Conservation (phyloP, 2,797 vertebrate species). For the Hydrophis major region DNA sequence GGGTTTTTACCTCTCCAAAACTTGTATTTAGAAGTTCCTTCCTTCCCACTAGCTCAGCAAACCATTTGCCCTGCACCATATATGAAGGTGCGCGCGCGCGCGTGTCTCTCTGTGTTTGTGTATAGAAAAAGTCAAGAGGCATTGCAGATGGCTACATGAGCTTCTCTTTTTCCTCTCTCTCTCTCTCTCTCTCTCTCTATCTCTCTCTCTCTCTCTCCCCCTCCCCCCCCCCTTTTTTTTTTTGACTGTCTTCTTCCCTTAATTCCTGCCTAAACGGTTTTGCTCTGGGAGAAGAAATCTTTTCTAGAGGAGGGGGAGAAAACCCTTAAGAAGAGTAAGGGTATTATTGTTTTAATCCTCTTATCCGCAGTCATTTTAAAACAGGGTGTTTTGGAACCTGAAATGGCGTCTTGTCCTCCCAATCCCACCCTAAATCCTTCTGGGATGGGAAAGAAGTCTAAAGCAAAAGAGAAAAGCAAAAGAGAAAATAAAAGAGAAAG, state of each 20-base stretch:
- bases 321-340: slow-evolving; percentile 91
- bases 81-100: not conserved
- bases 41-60: not conserved
- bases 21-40: not conserved
- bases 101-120: not conserved
- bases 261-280: slow-evolving; percentile 99
- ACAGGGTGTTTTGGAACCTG: slow-evolving; percentile 90
- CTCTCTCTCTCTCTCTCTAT: no score
- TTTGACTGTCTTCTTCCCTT: slow-evolving; percentile 89
- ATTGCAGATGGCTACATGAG: slow-evolving; percentile 32
- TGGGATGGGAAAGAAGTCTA: slow-evolving; percentile 81
- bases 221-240: not conserved
- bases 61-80: not conserved
- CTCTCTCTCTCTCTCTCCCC: no score
- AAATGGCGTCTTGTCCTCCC: slow-evolving; percentile 89
- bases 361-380: slow-evolving; percentile 97
- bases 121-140: not conserved
- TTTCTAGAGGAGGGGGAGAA: slow-evolving; percentile 80
- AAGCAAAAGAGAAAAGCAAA: slow-evolving; percentile 62
- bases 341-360: slow-evolving; percentile 99
- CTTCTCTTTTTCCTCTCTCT: not conserved
- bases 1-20: not conserved
- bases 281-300: slow-evolving; percentile 97
- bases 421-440: slow-evolving; percentile 88
- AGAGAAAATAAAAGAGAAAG: not conserved